These are phyloP conservation scores for Cygnus buccinator DNA, from an alignment of 2,113 vertebrate genomes.

Conservation along the genomic window DNA sequence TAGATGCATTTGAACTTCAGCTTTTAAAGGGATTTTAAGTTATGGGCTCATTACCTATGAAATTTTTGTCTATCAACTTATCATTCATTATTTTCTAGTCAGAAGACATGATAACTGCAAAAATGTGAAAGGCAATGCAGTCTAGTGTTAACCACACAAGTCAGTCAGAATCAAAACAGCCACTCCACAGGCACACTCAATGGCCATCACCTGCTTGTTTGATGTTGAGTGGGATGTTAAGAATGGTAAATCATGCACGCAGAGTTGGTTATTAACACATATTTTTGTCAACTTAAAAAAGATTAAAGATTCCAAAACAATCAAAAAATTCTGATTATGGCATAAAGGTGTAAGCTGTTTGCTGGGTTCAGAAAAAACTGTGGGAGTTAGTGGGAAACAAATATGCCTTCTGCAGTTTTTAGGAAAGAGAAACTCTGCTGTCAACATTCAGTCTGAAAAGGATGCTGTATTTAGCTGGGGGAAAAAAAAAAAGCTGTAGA, in stretches of 20 bases:
- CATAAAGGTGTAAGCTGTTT: neutral
- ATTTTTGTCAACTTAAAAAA: neutral
- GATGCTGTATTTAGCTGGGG: neutral
- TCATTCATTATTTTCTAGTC: neutral
- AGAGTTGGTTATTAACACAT: neutral
- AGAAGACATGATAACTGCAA: neutral
- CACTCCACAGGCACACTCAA: neutral
- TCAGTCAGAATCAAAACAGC: neutral
- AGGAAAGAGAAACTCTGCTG: neutral
- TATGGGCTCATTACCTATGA: neutral
- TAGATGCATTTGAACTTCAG: neutral
- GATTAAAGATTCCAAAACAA: neutral
- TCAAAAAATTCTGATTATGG: neutral
- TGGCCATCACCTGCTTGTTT: neutral
- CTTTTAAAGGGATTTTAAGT: neutral
- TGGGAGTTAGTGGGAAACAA: neutral
- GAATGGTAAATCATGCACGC: neutral
- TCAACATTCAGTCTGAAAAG: neutral
- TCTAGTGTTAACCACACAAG: neutral
- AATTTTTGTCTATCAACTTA: neutral
- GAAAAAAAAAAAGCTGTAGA: neutral
- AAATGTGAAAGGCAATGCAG: neutral
- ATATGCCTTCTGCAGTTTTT: accelerated
- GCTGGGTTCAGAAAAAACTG: neutral
- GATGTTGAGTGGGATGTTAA: neutral